Percentiles rank a stretch among this genome's conserved stretches.
These are phyloP conservation scores for Proterorhinus semilunaris DNA, from an alignment of 2,113 vertebrate species.

Conservation along the genomic window DNA sequence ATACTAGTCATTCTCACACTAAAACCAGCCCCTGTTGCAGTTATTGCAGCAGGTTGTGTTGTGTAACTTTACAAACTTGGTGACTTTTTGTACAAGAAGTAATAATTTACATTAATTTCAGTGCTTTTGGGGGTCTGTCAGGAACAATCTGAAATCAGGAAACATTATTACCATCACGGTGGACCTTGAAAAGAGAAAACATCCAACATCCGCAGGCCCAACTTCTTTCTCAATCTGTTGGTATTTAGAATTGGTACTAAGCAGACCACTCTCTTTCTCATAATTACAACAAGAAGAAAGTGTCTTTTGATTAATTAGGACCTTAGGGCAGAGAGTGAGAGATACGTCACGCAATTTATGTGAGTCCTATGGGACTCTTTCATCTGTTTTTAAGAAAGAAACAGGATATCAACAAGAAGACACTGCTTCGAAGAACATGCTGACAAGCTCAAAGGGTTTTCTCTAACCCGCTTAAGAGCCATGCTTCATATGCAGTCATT, in stretches of 20 bases:
- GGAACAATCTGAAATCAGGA: not conserved
- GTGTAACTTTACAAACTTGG: too few species aligned
- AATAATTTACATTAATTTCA: too few species aligned
- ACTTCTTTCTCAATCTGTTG: slow-evolving; percentile 18
- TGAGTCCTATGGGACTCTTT: not conserved
- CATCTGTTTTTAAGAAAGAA: not conserved
- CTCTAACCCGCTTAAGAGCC: not conserved
- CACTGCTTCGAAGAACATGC: slow-evolving; percentile 16
- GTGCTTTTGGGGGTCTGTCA: too few species aligned
- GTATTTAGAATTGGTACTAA: slow-evolving; percentile 16
- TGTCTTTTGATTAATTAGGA: slow-evolving; percentile 57
- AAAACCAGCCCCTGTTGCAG: too few species aligned
- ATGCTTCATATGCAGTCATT: not conserved
- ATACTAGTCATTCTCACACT: too few species aligned
- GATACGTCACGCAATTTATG: slow-evolving; percentile 38
- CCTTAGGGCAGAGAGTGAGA: slow-evolving; percentile 39
- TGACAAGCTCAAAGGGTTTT: not conserved
- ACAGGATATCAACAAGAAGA: slow-evolving; percentile 13
- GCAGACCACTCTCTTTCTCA: slow-evolving; percentile 27
- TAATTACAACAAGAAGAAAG: slow-evolving; percentile 46
- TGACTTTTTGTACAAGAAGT: too few species aligned
- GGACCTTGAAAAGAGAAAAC: slow-evolving; percentile 20
- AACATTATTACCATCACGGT: not conserved
- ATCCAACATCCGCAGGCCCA: not conserved
- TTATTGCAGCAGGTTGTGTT: too few species aligned